Evolutionary conservation across 2,113 vertebrate genomes (phyloP), one percentile per base, ranked within the genome.

Genomic region (Myotis yumanensis): DNA sequence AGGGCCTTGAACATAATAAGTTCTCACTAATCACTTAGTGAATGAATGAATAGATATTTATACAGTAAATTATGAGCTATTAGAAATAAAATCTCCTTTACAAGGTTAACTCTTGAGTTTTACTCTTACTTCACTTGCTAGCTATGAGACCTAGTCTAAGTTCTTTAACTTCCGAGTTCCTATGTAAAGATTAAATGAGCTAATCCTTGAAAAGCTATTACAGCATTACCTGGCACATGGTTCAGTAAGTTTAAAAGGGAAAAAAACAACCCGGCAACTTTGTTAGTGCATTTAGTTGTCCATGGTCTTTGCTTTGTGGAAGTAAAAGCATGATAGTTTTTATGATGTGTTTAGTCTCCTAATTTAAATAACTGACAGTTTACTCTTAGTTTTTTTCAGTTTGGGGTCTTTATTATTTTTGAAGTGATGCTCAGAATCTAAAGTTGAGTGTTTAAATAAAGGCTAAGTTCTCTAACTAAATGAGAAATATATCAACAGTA

Each of bases 301-400:
- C 5, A 30, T 86, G 30, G 23, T 51, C 71, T 28, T 73, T 81
- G 66, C 66, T 72, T 23, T 94, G 37, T 91, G 86, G 66, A 37
- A 93, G 85, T 25, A 89, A 95, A 93, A 82, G 28, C 28, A 12
- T 51, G 7, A 9, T 80, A 9, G 22, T 72, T 77, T 90, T 94
- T 80, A 83, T 48, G n/a, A 35, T 72, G 2, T 84, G 2, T 83
- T 92, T 87, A 92, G 48, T 90, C 9, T 96, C 43, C 32, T 92
- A n/a, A 64, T 95, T 95, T 93, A 91, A 93, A 89, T 85, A 96
- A 91, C 32, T 46, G 25, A 81, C 35, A 75, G 2, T 83, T 35
- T 83, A 37, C 10, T 92, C n/a, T 30, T 43, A 35, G 28, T 90
- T 91, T 80, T 79, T 94, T 85, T 25, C 17, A 57, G 11, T 91